phyloP scores from a whole-genome alignment of 2,113 vertebrate genomes.

The Brienomyrus brachyistius region DNA sequence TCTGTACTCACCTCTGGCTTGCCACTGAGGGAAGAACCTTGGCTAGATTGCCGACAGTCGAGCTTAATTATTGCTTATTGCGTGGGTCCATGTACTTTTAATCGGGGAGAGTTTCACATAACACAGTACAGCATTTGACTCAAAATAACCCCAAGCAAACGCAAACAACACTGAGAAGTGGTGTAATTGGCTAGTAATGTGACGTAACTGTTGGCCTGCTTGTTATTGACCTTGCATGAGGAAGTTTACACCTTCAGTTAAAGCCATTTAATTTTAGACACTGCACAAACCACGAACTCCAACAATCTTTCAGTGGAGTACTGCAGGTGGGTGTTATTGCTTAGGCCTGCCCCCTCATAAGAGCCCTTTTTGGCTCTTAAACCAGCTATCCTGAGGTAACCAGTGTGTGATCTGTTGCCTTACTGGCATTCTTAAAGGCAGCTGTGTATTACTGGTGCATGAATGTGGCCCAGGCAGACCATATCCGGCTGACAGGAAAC shows the following conservation, averaged over 20 bases:
- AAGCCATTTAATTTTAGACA: not conserved
- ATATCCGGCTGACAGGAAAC: not conserved
- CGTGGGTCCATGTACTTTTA: not conserved
- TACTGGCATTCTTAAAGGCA: not conserved
- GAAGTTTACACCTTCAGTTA: not conserved
- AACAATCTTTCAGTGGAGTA: not conserved
- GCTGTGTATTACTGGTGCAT: no score
- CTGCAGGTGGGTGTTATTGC: not conserved
- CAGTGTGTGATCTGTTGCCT: not conserved
- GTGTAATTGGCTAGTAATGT: not conserved
- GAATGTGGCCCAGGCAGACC: no score
- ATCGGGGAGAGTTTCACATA: not conserved
- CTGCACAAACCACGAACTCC: not conserved
- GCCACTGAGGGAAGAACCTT: not conserved
- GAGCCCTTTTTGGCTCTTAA: not conserved
- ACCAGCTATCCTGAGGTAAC: not conserved
- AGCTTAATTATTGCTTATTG: not conserved
- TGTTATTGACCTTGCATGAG: not conserved
- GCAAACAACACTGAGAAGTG: not conserved
- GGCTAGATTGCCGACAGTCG: not conserved
- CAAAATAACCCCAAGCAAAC: not conserved
- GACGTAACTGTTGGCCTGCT: not conserved
- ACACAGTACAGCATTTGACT: not conserved
- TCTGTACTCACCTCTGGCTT: not conserved
- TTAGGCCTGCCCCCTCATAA: not conserved